Evolutionary conservation across 2,113 vertebrate species (phyloP), one percentile per base, ranked within the genome.

Genomic region (Eurystomus gularis): DNA sequence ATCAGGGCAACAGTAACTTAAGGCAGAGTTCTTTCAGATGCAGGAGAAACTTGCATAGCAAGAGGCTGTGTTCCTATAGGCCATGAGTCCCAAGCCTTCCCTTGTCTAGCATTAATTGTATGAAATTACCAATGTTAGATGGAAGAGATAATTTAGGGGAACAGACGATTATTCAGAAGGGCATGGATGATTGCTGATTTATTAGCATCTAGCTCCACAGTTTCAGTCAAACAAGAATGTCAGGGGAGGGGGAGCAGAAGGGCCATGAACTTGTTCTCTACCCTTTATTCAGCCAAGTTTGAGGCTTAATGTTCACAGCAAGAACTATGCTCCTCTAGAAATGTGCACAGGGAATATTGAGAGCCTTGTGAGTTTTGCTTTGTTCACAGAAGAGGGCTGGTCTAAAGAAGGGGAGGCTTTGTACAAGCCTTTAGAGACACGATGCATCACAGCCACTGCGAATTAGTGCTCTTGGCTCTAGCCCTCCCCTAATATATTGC

Each of bases 1-100:
- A 93, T 88, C 94, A 97, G 95, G 90, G 70, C 87, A 83, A 94
- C 48, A 58, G 44, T 88, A 73, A 93, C 88, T 97, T 93, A 96
- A 94, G 90, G 93, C 79, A 87, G 69, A 94, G 79, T 94, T 97
- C 60, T 85, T 94, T 92, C 86, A 89, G 65, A 93, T 1, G 9
- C 87, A 85, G 51, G 28, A 64, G 49, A 94, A 95, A 62, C 62
- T 83, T 94, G 73, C 42, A 52, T 58, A 86, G 71, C 78, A 70
- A 84, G 28, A 95, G 66, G 7, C 33, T 88, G 13, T 10, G 4
- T 90, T 96, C 84, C 87, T 94, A 88, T 39, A 94, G 77, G 94
- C 89, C 95, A 92, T 72, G 73, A 96, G 94, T 94, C 58, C 46
- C 66, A 86, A 94, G 49, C 13, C 44, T 90, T 83, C 17, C 80